Evolutionary conservation across 2,888 invertebrate genomes (phyloP), one percentile per base, ranked within the genome.

Genomic region (Rapana venosa): DNA sequence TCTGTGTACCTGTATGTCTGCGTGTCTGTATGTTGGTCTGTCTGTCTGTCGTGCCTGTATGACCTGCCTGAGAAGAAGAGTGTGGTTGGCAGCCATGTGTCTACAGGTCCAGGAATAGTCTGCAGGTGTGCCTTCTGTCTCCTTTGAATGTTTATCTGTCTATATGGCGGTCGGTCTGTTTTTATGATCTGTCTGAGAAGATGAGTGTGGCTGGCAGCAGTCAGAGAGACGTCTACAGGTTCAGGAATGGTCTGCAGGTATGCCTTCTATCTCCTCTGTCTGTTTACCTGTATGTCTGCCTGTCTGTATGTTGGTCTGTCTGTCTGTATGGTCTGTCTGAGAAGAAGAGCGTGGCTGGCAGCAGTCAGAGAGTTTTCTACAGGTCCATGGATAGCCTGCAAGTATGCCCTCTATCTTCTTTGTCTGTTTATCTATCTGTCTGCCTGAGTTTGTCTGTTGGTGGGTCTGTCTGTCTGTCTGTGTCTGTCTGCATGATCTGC

Each of bases 181-280:
- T 92, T 36, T 90, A 91, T 58, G 91, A 92, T 61, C 79, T 92
- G 26, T 88, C 90, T 22, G 91, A 90, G 30, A 91, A 91, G 74
- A 90, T 90, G 74, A 90, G 90, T 77, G 89, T 91, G 74, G 91
- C 85, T 13, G 91, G 91, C 47, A 92, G 92, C 81, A 90, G 91
- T 35, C 88, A 89, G 20, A 88, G 90, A 35, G 90, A 86, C 4
- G 90, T 92, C 58, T 92, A 92, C 88, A 91, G 94, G 35, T 94
- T 94, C 1, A 91, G 93, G 11, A 93, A 93, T 92, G 94, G 93
- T 90, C 93, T 93, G 91, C 93, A 93, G 83, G 58, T 77, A 11
- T 58, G 11, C 15, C 58, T 15, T 58, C 58, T 58, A 8, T 15
- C 15, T 15, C 15, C 36, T 58, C 15, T 58, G 8, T 58, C 15